Evolutionary conservation across 1,140 invertebrate genomes (phyloP).

Genomic region (Microvelia longipes): DNA sequence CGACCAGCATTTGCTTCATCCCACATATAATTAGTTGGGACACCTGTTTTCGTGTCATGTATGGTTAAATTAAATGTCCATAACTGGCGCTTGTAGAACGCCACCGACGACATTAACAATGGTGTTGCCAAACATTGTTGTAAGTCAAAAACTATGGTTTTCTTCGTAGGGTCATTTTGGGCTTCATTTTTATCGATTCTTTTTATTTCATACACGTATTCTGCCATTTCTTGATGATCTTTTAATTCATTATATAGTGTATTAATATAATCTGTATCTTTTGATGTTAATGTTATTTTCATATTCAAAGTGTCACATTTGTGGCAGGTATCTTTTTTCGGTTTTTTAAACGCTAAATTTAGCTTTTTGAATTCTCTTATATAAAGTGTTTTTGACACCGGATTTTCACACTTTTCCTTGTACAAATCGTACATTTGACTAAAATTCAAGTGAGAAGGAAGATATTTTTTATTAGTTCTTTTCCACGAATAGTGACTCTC

Average conservation of each 20-base stretch:
- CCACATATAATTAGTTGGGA: background rate
- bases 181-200: background rate
- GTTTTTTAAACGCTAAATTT: background rate
- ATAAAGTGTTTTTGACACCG: too few relatives aligned
- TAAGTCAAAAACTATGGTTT: background rate
- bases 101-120: background rate
- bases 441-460: too few relatives aligned
- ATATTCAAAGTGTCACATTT: background rate
- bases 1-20: background rate
- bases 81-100: background rate
- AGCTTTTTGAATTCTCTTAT: too few relatives aligned
- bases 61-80: background rate
- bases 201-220: background rate
- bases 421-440: too few relatives aligned
- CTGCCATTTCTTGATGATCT: background rate
- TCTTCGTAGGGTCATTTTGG: background rate
- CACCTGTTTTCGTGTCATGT: background rate
- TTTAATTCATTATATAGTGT: too few relatives aligned
- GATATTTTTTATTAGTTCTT: too few relatives aligned
- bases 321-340: background rate
- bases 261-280: background rate
- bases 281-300: background rate
- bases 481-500: background rate
- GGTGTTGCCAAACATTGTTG: background rate
- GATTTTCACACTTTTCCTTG: too few relatives aligned